These are phyloP conservation scores for Leptoteleia sp. DNA, from an alignment of 1,140 invertebrate genomes.

Conservation along the genomic window DNA sequence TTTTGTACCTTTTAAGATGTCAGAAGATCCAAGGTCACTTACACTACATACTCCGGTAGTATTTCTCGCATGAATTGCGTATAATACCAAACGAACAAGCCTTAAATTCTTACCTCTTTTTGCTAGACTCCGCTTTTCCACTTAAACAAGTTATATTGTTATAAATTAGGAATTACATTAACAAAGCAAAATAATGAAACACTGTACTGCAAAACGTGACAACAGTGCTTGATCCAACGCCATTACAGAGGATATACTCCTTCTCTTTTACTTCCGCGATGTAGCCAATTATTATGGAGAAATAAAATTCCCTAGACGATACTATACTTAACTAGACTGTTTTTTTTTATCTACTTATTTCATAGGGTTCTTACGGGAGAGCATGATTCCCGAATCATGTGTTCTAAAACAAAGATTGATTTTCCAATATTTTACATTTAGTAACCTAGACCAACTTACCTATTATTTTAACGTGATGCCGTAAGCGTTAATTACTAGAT, in stretches of 20 bases:
- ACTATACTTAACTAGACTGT: too few relatives aligned
- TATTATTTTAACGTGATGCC: too few relatives aligned
- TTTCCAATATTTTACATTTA: too few relatives aligned
- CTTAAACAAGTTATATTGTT: slow-evolving; percentile 39
- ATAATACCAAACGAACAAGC: slow-evolving; percentile 24
- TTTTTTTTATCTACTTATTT: too few relatives aligned
- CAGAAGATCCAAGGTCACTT: slow-evolving; percentile 78
- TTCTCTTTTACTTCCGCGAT: slow-evolving; percentile 44
- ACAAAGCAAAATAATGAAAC: slow-evolving; percentile 81
- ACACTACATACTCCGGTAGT: slow-evolving; percentile 64
- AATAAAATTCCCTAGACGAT: slow-evolving; percentile 31
- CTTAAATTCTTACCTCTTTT: slow-evolving; percentile 45
- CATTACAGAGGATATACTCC: slow-evolving; percentile 77
- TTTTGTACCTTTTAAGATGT: slow-evolving; percentile 64
- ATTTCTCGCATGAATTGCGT: slow-evolving; percentile 57
- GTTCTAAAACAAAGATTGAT: too few relatives aligned
- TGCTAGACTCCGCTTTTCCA: slow-evolving; percentile 28
- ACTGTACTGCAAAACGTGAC: slow-evolving; percentile 81
- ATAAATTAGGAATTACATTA: slow-evolving; percentile 71
- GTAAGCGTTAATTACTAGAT: too few relatives aligned
- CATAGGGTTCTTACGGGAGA: too few relatives aligned
- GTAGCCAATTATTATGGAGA: slow-evolving; percentile 22
- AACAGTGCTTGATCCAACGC: slow-evolving; percentile 79
- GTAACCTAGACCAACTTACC: too few relatives aligned
- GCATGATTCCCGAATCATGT: too few relatives aligned